Percentiles rank a stretch among this genome's conserved stretches.
Evolutionary conservation across 1,140 invertebrate genomes (phyloP).

Genomic region (Schlechtendalia chinensis): DNA sequence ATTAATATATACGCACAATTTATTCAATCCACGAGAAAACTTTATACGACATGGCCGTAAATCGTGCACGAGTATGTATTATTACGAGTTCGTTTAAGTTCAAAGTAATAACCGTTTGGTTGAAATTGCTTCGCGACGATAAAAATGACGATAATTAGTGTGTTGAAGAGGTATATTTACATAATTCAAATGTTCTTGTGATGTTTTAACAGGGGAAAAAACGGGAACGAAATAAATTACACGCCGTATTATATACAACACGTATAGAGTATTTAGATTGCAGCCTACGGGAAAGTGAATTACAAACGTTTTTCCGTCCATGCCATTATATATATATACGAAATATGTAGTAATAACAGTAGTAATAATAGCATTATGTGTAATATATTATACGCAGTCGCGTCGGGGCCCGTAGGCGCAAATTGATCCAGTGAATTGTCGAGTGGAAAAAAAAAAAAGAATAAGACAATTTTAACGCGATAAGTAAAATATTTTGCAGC

Average conservation of each 20-base stretch:
- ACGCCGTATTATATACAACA: neutral
- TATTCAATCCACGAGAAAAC: too few species aligned
- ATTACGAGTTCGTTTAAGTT: neutral
- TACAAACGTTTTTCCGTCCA: neutral
- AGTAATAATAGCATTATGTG: neutral
- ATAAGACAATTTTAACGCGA: too few species aligned
- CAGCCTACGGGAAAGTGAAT: slow-evolving; percentile 11
- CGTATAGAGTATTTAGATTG: neutral
- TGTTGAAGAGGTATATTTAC: neutral
- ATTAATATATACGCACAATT: too few species aligned
- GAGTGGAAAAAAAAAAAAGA: neutral
- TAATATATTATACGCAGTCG: neutral
- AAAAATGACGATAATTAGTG: slow-evolving; percentile 30
- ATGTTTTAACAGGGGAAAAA: slow-evolving; percentile 32
- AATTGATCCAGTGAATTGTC: neutral
- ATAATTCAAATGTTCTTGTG: slow-evolving; percentile 7
- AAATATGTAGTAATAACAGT: too few species aligned
- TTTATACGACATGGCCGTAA: too few species aligned
- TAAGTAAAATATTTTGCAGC: too few species aligned
- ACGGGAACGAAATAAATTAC: neutral
- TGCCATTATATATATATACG: too few species aligned
- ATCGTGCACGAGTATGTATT: neutral
- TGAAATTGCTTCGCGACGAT: neutral
- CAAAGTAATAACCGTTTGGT: neutral
- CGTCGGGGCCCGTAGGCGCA: neutral